These are phyloP conservation scores for Sciurus vulgaris DNA, from an alignment of 2,797 vertebrate genomes.

Conservation along the genomic window DNA sequence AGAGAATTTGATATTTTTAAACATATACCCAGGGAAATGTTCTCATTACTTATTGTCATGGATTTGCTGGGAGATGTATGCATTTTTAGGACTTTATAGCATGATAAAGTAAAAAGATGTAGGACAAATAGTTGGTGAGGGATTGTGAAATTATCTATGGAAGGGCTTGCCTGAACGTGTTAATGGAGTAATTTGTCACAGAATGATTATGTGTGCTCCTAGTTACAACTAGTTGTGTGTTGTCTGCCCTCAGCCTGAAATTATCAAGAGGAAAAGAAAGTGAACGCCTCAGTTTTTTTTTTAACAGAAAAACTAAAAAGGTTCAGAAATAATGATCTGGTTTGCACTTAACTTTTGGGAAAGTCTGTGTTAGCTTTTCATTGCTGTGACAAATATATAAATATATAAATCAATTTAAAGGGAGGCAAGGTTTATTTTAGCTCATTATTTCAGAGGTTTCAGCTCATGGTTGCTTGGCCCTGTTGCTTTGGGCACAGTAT, in stretches of 20 bases:
- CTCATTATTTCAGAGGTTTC: neutral
- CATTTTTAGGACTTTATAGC: slow-evolving; percentile 59
- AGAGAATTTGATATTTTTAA: slow-evolving; percentile 46
- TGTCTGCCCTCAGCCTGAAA: neutral
- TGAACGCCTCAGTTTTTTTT: neutral
- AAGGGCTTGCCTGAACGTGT: slow-evolving; percentile 59
- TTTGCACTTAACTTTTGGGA: slow-evolving; percentile 9
- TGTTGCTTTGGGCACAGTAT: neutral
- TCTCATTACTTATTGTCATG: neutral
- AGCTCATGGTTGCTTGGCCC: neutral
- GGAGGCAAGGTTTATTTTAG: neutral
- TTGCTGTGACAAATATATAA: neutral
- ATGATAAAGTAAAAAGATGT: slow-evolving; percentile 45
- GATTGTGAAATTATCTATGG: slow-evolving; percentile 10
- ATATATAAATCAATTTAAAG: neutral
- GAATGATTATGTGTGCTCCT: slow-evolving; percentile 49
- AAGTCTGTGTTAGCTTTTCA: neutral
- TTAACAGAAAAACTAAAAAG: slow-evolving; percentile 2
- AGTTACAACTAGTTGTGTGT: slow-evolving; percentile 67
- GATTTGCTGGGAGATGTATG: slow-evolving; percentile 39
- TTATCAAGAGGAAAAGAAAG: slow-evolving; percentile 13
- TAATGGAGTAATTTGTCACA: slow-evolving; percentile 78
- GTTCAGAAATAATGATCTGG: neutral
- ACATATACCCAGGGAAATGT: slow-evolving; percentile 2
- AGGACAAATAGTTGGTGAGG: slow-evolving; percentile 57